Conservation (phyloP, 2,113 vertebrate species). For the Psophia crepitans region DNA sequence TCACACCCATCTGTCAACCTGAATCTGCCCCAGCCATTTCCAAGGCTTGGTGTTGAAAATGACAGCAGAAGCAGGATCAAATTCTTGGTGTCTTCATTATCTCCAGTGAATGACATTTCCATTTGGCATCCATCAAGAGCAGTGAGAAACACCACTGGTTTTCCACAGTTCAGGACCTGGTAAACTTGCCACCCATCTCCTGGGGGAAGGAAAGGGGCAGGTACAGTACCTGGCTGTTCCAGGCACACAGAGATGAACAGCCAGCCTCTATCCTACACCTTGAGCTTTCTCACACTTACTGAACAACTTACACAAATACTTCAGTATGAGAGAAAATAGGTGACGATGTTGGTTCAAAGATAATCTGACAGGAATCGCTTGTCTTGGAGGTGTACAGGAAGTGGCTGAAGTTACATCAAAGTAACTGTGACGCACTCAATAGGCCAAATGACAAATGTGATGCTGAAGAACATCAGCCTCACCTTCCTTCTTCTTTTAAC, state of each 20-base stretch:
- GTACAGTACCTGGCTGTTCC: not conserved
- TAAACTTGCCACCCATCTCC: not conserved
- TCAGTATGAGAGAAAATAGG: not conserved
- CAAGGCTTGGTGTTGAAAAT: not conserved
- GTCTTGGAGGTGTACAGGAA: not conserved
- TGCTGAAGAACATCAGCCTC: not conserved
- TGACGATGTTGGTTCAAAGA: not conserved
- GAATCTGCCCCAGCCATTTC: not conserved
- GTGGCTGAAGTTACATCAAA: not conserved
- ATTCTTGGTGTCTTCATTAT: not conserved
- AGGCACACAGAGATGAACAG: not conserved
- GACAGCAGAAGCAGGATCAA: not conserved
- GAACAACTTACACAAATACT: not conserved
- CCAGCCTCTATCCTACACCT: not conserved
- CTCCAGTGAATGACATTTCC: not conserved
- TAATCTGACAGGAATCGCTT: not conserved
- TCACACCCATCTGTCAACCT: conserved; percentile 2
- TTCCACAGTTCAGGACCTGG: not conserved
- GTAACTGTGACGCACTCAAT: not conserved
- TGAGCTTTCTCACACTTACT: not conserved
- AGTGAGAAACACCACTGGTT: not conserved
- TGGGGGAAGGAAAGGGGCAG: not conserved
- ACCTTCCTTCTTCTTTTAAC: not conserved
- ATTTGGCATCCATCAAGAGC: not conserved
- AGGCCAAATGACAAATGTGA: not conserved